A percentile compares a stretch with the other conserved stretches of the same genome.
phyloP scores from a whole-genome alignment of 1,140 invertebrate species.

The Ostrea denselamellosa region DNA sequence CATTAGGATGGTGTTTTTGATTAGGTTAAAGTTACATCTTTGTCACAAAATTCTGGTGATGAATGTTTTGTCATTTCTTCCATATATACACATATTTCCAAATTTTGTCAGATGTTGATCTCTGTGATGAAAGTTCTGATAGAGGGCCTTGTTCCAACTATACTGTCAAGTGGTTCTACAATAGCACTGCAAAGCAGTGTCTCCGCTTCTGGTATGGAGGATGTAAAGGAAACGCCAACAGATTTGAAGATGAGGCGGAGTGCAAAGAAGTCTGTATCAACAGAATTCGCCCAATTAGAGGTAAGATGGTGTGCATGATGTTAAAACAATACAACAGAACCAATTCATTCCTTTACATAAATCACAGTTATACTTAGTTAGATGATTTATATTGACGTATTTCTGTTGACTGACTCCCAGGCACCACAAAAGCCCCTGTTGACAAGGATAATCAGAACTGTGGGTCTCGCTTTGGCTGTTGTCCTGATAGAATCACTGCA shows the following conservation, averaged over 20 bases:
- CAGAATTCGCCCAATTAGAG: not conserved
- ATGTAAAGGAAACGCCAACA: slow-evolving; percentile 87
- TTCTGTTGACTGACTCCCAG: not conserved
- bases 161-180: slow-evolving; percentile 88
- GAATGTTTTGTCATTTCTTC: too few species aligned
- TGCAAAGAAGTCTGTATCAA: slow-evolving; percentile 80
- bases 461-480: slow-evolving; percentile 60
- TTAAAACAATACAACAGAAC: too few species aligned
- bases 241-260: slow-evolving; percentile 90
- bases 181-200: slow-evolving; percentile 88
- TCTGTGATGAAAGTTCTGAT: slow-evolving; percentile 88
- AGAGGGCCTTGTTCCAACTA: slow-evolving; percentile 90
- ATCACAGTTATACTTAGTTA: too few species aligned
- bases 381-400: too few species aligned
- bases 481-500: slow-evolving; percentile 63
- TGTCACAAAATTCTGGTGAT: too few species aligned
- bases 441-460: slow-evolving; percentile 4
- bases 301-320: not conserved
- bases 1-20: not conserved
- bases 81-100: too few species aligned
- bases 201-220: slow-evolving; percentile 97
- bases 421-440: slow-evolving; percentile 2
- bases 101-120: slow-evolving; percentile 26
- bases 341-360: too few species aligned
- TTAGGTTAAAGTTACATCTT: too few species aligned